Conservation (phyloP, 2,888 invertebrate species). For the Trichopria drosophilae region DNA sequence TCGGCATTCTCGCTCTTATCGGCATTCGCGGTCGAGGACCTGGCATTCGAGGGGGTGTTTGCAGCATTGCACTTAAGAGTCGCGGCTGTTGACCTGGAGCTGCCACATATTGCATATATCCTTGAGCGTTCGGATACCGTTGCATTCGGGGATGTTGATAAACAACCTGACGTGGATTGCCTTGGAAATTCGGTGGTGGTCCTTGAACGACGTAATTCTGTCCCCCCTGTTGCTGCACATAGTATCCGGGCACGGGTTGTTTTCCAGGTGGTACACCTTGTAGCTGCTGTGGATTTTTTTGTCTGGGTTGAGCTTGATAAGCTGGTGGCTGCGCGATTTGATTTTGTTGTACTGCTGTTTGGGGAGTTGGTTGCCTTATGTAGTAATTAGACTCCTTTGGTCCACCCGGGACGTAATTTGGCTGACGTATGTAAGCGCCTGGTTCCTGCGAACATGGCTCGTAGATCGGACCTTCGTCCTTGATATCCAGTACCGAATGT, state of each 20-base stretch:
- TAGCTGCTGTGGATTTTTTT: neutral
- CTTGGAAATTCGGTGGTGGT: conserved; percentile 14
- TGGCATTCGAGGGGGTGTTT: conserved; percentile 20
- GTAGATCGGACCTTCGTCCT: conserved; percentile 49
- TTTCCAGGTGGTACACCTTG: conserved; percentile 17
- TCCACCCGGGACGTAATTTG: conserved; percentile 39
- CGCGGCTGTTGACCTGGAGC: conserved; percentile 13
- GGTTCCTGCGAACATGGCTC: conserved; percentile 34
- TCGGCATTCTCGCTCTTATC: conserved; percentile 24
- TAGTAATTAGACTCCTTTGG: conserved; percentile 42
- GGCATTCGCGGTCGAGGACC: neutral
- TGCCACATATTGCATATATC: conserved; percentile 36
- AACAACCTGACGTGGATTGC: conserved; percentile 14
- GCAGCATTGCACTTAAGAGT: conserved; percentile 23
- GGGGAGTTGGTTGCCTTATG: conserved; percentile 41
- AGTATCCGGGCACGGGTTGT: no score
- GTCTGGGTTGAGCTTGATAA: conserved; percentile 1
- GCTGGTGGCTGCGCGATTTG: conserved; percentile 31
- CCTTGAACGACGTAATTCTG: conserved; percentile 42
- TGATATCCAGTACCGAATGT: conserved; percentile 54
- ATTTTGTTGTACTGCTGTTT: conserved; percentile 32
- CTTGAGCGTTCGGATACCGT: conserved; percentile 20
- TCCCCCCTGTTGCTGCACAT: conserved; percentile 37
- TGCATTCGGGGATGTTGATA: conserved; percentile 32
- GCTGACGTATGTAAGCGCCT: conserved; percentile 33